Evolutionary conservation across 1,140 invertebrate species (phyloP), one percentile per base, ranked within the genome.

Genomic region (Metaphire vulgaris): DNA sequence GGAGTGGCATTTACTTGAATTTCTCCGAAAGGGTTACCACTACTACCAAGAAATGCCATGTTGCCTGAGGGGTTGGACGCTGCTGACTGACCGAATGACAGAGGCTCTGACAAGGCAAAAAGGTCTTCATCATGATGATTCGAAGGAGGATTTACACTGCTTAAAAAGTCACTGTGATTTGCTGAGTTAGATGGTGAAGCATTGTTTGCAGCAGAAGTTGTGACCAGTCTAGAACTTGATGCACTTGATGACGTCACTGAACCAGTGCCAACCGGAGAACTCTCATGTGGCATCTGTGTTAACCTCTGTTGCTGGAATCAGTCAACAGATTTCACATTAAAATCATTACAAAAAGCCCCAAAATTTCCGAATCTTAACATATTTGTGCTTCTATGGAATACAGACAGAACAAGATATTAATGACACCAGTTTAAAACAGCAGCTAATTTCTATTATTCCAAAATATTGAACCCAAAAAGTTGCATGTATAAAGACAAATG

Each of bases 241-340:
- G 71, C n/a, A n/a, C n/a, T n/a, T n/a, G n/a, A n/a, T n/a, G n/a
- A n/a, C n/a, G n/a, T n/a, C n/a, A n/a, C 30, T 72, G 71, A n/a
- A n/a, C n/a, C 33, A 28, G 71, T 33, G n/a, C 71, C 33, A 16
- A 33, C 71, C 1, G 71, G 71, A 34, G 71, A 72, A 2, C 69
- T 32, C 1, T 30, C 29, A 29, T 33, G 31, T 34, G 71, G n/a
- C 71, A 72, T 72, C 34, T 72, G 71, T 33, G 33, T 72, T 33
- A 72, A 21, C n/a, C 71, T 72, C 32, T 72, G 71, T 72, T 72
- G 71, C 71, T 72, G 21, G n/a, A 1, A n/a, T n/a, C n/a, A n/a
- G n/a, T n/a, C n/a, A n/a, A n/a, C n/a, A n/a, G n/a, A n/a, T n/a
- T n/a, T n/a, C n/a, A n/a, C n/a, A n/a, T n/a, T n/a, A n/a, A n/a